phyloP scores from a whole-genome alignment of 1,140 invertebrate genomes.

The Temnothorax longispinosus region DNA sequence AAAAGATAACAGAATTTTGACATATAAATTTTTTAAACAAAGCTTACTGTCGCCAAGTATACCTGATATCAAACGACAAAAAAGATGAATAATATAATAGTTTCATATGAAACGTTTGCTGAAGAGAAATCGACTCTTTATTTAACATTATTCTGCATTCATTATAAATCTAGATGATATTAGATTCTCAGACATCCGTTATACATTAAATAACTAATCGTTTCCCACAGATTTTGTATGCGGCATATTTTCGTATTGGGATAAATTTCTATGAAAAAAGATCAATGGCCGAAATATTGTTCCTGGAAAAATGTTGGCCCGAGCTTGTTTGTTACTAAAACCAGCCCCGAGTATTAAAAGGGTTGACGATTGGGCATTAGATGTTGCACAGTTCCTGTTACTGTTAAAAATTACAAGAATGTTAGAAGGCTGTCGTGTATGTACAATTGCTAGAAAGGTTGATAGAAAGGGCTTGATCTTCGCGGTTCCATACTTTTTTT shows the following conservation, averaged over 20 bases:
- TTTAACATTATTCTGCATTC: neutral
- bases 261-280: slow-evolving; percentile 10
- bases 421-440: slow-evolving; percentile 26
- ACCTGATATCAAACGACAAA: neutral
- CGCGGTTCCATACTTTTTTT: neutral
- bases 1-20: neutral
- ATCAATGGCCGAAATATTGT: slow-evolving; percentile 30
- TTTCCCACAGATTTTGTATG: slow-evolving; percentile 4
- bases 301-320: slow-evolving; percentile 14
- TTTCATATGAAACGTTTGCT: neutral
- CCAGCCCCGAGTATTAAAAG: slow-evolving; percentile 18
- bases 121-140: neutral
- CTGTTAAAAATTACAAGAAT: slow-evolving; percentile 57
- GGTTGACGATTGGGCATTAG: slow-evolving; percentile 52
- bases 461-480: slow-evolving; percentile 17
- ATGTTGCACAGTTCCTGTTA: slow-evolving; percentile 57
- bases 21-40: neutral
- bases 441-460: slow-evolving; percentile 37
- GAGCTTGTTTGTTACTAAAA: slow-evolving; percentile 52
- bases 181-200: slow-evolving; percentile 4
- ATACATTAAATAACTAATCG: neutral
- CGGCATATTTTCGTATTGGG: neutral
- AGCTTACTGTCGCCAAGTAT: neutral
- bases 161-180: neutral
- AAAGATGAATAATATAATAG: neutral